Percentiles rank a stretch among this genome's conserved stretches.
phyloP scores from a whole-genome alignment of 2,113 vertebrate species.

The Blennius ocellaris region DNA sequence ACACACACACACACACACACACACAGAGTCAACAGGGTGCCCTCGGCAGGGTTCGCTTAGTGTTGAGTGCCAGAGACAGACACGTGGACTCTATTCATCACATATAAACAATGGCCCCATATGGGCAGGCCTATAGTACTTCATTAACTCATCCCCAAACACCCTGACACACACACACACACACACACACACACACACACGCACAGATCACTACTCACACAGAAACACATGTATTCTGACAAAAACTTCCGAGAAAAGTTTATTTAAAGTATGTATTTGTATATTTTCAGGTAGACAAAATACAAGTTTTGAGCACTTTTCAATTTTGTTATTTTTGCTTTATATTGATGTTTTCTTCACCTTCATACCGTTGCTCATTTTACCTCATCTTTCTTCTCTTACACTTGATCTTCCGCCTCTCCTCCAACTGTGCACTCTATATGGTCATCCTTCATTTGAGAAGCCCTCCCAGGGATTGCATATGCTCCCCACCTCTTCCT shows the following conservation, averaged over 20 bases:
- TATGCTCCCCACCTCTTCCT: slow-evolving; percentile 54
- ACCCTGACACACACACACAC: slow-evolving; percentile 29
- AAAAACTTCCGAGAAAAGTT: slow-evolving; percentile 16
- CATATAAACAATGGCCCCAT: slow-evolving; percentile 80
- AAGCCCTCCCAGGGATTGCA: slow-evolving; percentile 57
- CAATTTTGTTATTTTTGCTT: not conserved
- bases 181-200: slow-evolving; percentile 40
- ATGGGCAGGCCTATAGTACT: slow-evolving; percentile 67
- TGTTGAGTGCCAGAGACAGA: slow-evolving; percentile 74
- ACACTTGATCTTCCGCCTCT: slow-evolving; percentile 18
- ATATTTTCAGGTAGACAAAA: not conserved
- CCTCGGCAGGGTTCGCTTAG: slow-evolving; percentile 74
- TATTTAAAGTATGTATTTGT: not conserved
- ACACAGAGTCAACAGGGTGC: slow-evolving; percentile 77
- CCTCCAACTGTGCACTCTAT: slow-evolving; percentile 43
- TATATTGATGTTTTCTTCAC: not conserved
- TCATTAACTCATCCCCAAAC: slow-evolving; percentile 62
- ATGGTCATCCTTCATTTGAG: slow-evolving; percentile 70
- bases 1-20: slow-evolving; percentile 55
- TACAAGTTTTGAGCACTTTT: not conserved
- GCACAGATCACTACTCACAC: slow-evolving; percentile 3
- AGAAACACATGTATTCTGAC: slow-evolving; percentile 17
- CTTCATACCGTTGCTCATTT: not conserved
- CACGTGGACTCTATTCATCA: slow-evolving; percentile 81
- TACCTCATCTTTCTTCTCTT: slow-evolving; percentile 21